phyloP scores from a whole-genome alignment of 2,797 vertebrate genomes.

The Rhincodon typus region DNA sequence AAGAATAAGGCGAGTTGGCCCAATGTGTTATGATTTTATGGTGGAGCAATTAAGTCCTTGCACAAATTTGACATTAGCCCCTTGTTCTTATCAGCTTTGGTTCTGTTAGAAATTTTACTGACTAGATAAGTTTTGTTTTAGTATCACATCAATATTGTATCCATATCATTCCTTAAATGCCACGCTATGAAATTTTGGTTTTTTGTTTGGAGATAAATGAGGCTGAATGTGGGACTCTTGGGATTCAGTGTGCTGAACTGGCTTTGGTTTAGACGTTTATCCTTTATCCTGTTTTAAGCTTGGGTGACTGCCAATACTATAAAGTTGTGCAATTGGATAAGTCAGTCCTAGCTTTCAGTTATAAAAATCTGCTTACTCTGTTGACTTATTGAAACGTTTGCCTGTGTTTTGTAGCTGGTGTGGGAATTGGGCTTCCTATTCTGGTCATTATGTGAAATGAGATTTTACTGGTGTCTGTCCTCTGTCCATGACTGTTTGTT shows the following conservation, averaged over 20 bases:
- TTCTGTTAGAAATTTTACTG: not conserved
- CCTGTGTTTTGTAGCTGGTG: not conserved
- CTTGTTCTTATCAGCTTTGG: not conserved
- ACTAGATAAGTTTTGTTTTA: not conserved
- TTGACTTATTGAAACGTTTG: not conserved
- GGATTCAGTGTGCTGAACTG: not conserved
- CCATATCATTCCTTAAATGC: not conserved
- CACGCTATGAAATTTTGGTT: not conserved
- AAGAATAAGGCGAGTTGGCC: too few relatives aligned
- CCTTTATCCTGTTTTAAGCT: not conserved
- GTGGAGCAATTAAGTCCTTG: not conserved
- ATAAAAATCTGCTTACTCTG: not conserved
- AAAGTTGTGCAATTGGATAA: not conserved
- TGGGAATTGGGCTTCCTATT: not conserved
- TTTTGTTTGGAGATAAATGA: not conserved
- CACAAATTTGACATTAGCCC: not conserved
- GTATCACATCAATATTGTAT: not conserved
- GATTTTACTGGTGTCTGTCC: not conserved
- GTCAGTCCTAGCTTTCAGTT: not conserved
- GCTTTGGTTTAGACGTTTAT: not conserved
- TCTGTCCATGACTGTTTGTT: not conserved
- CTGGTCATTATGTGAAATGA: not conserved
- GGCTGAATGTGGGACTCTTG: not conserved
- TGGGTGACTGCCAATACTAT: not conserved
- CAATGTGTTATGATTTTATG: too few relatives aligned